Conservation (phyloP, 2,888 invertebrate genomes). For the Philhelius pedissequus region DNA sequence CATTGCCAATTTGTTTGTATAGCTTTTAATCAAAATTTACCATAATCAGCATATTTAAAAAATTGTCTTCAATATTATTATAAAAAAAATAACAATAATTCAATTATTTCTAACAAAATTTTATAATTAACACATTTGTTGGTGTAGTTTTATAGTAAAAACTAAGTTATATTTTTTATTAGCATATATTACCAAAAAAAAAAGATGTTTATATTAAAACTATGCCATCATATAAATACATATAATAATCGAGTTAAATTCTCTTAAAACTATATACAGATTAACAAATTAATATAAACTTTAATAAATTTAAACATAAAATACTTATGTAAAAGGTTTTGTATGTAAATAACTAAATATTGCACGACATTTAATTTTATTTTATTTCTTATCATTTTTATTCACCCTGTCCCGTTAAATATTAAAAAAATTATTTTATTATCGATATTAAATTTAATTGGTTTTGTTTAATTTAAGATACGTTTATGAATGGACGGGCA, state of each 20-base stretch:
- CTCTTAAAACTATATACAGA: slow-evolving; percentile 33
- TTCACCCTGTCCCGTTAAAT: slow-evolving; percentile 65
- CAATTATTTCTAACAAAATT: slow-evolving; percentile 50
- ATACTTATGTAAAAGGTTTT: slow-evolving; percentile 28
- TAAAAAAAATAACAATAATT: slow-evolving; percentile 52
- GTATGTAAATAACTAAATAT: slow-evolving; percentile 61
- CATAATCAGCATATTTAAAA: slow-evolving; percentile 32
- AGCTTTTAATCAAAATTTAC: slow-evolving; percentile 45
- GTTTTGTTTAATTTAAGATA: slow-evolving; percentile 32
- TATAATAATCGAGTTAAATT: background rate
- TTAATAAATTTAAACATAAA: slow-evolving; percentile 36
- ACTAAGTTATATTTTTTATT: slow-evolving; percentile 28
- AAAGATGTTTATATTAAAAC: slow-evolving; percentile 11
- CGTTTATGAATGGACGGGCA: slow-evolving; percentile 63
- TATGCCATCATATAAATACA: slow-evolving; percentile 13
- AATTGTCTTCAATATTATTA: slow-evolving; percentile 36
- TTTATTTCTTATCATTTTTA: slow-evolving; percentile 27
- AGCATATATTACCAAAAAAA: slow-evolving; percentile 43
- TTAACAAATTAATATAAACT: slow-evolving; percentile 41
- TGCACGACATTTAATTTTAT: slow-evolving; percentile 57
- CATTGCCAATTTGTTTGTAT: slow-evolving; percentile 37
- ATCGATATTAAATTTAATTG: slow-evolving; percentile 57
- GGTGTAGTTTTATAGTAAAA: slow-evolving; percentile 26
- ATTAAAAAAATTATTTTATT: slow-evolving; percentile 60
- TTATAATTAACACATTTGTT: slow-evolving; percentile 31